These are phyloP conservation scores for Oscheius sp. DNA, from an alignment of 1,140 invertebrate species.

Conservation along the genomic window DNA sequence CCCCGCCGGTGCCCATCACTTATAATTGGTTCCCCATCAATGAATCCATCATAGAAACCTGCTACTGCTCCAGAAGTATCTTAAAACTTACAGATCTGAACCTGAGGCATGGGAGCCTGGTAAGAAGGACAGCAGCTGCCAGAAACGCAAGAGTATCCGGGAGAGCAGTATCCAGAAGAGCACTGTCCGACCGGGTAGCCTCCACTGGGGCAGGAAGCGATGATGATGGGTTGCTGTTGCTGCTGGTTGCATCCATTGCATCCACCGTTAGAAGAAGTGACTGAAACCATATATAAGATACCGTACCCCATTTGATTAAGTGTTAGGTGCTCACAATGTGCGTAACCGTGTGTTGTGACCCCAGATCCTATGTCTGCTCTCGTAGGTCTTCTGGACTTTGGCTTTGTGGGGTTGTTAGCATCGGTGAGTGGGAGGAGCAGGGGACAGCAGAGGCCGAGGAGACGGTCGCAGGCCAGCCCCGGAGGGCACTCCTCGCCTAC, in stretches of 20 bases:
- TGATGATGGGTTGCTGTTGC: neutral
- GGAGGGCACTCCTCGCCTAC: conserved; percentile 46
- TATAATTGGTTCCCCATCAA: too few relatives aligned
- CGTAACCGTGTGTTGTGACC: conserved; percentile 5
- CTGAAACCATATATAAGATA: too few relatives aligned
- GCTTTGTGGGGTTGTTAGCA: conserved; percentile 30
- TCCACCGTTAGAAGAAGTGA: neutral
- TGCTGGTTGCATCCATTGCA: neutral
- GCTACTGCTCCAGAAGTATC: neutral
- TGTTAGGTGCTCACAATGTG: conserved; percentile 5
- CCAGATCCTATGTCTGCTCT: conserved; percentile 12
- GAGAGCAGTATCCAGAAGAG: conserved; percentile 45
- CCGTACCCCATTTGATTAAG: too few relatives aligned
- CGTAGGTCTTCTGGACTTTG: conserved; percentile 11
- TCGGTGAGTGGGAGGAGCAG: conserved; percentile 47
- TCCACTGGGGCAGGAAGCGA: conserved; percentile 44
- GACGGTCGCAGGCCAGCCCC: conserved; percentile 51
- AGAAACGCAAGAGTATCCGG: conserved; percentile 52
- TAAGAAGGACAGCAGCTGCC: conserved; percentile 47
- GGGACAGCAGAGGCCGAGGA: conserved; percentile 50
- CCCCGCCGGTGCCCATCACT: too few relatives aligned
- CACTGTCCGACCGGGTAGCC: conserved; percentile 49
- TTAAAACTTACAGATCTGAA: conserved; percentile 11
- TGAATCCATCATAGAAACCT: too few relatives aligned
- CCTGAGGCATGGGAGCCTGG: conserved; percentile 22